Base-by-base conservation (phyloP, 2,797 vertebrate genomes). In the Labeo calbasu region DNA sequence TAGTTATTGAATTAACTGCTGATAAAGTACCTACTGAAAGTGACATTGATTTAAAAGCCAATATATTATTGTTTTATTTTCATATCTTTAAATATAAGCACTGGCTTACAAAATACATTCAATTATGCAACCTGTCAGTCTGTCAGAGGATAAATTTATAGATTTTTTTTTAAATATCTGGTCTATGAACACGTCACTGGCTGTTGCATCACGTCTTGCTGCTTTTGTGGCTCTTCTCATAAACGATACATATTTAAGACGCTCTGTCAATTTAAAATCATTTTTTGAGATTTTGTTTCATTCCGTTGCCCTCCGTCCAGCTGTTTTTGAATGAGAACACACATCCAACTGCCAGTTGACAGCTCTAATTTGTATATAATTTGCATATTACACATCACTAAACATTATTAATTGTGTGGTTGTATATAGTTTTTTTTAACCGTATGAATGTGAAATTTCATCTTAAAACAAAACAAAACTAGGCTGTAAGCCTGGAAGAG, bases 321-420 rank as follows among this genome's bases (percentile, higher is more conserved):
- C 63, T 79, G 25, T 66, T 79, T 79, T 66, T 79, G 61, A 51
- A 51, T 79, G 63, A 79, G 48, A 36, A 79, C 68, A 79, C 77
- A 53, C 77, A 79, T 79, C 48, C 46, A 51, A 48, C 77, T 68
- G 63, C 15, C 77, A 79, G 66, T n/a, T 79, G 77, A 51, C 77
- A 68, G 77, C 48, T 25, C 77, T 79, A 68, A 79, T 79, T 79
- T 79, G 77, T 50, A 79, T 65, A 28, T 65, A 3, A 71, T 72
- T 72, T 72, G 59, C 59, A 75, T 65, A 76, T 28, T 48, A 77
- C 59, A 68, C n/a, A 83, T 51, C 71, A 63, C 57, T 71, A 59
- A n/a, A 71, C 72, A 46, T 66, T 76, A 65, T 76, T 71, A 71
- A 59, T 81, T 81, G 66, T 71, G 17, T 71, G 51, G 51, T 59